Percentiles rank a stretch among this genome's conserved stretches.
phyloP scores from a whole-genome alignment of 92 coral and sea anemone genomes.

The Zoanthus gigantus region DNA sequence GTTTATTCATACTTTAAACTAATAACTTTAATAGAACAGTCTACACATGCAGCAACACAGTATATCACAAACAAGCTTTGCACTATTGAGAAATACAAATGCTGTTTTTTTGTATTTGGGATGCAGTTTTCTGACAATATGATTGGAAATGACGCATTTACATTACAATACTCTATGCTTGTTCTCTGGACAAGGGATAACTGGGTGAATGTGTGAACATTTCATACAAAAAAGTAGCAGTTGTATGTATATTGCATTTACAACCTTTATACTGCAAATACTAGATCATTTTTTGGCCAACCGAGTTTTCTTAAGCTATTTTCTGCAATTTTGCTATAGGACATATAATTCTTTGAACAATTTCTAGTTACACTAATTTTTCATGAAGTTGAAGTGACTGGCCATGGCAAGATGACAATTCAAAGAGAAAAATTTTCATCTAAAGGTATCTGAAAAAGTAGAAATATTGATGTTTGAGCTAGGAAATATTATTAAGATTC shows the following conservation, averaged over 20 bases:
- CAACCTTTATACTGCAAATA: not conserved
- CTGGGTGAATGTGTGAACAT: not conserved
- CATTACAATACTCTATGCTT: not conserved
- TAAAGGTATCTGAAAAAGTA: too few species aligned
- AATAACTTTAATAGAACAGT: not conserved
- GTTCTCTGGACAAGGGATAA: not conserved
- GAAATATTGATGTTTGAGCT: too few species aligned
- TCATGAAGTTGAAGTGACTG: too few species aligned
- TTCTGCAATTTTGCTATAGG: conserved; percentile 13
- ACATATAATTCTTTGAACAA: conserved; percentile 6
- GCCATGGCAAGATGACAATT: not conserved
- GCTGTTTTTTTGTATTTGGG: not conserved
- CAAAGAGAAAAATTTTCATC: not conserved
- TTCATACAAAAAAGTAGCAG: conserved; percentile 24
- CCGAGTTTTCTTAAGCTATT: conserved; percentile 1
- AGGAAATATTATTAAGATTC: not conserved
- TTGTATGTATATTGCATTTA: not conserved
- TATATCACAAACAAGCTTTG: not conserved
- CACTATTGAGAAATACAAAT: not conserved
- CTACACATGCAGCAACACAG: not conserved
- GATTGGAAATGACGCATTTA: too few species aligned
- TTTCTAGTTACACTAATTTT: not conserved
- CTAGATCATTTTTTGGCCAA: not conserved
- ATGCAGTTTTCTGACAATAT: not conserved
- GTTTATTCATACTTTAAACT: conserved; percentile 26